Base-by-base conservation (phyloP, 1,140 invertebrate genomes). In the Philaenus spumarius region DNA sequence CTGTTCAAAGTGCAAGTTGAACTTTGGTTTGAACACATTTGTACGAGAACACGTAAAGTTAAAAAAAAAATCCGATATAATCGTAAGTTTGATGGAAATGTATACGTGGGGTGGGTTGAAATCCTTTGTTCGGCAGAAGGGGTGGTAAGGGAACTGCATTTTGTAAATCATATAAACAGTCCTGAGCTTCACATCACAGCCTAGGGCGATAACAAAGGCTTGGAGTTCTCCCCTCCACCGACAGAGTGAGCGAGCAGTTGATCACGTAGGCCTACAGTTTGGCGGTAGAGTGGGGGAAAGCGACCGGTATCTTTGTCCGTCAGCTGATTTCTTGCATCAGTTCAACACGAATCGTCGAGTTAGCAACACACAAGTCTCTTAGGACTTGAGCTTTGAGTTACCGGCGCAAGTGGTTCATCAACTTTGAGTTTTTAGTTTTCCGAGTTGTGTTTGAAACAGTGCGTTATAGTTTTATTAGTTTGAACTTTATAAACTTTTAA, bases 251-350 rank as follows among this genome's bases (percentile, higher is more conserved):
- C 50, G 50, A 53, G 50, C 50, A 19, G 47, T 26, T 14, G n/a
- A 35, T 30, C 50, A 53, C 55, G 55, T 57, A 57, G 55, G 43
- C 55, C 46, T 45, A 24, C 43, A 46, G 19, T 37, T 20, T 14
- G 48, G 58, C 24, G 34, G 56, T 19, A 40, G 55, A 17, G 40
- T n/a, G 34, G 22, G 58, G 30, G 50, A 48, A 19, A 17, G 47
- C 15, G 47, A 46, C 43, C 43, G 58, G 58, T 53, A 42, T 53
- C 50, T 53, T 53, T 53, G 58, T 53, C 39, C 48, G 47, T 22
- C 58, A 53, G 58, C 54, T 61, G 54, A 35, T 47, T 20, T 23
- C 23, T 46, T 56, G 60, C 37, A 58, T 58, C 54, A 48, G 48
- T 61, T 51, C 37, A 34, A 43, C 46, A 22, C 43, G 35, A 23